phyloP scores from a whole-genome alignment of 2,113 vertebrate genomes.

The Alectura lathami region DNA sequence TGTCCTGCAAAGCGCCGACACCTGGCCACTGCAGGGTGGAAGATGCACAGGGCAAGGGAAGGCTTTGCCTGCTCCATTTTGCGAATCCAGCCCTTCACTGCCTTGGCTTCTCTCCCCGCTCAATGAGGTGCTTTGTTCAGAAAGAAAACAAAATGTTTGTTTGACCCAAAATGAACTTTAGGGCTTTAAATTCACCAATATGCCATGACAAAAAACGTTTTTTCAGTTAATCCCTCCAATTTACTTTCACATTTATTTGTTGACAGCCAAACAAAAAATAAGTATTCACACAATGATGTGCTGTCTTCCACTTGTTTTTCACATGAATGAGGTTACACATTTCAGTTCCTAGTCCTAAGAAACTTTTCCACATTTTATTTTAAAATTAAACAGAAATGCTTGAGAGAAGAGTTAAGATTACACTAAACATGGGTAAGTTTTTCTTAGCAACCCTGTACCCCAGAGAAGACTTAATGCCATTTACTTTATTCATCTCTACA shows the following conservation, averaged over 20 bases:
- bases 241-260: constrained; percentile 50
- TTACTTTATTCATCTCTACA: constrained; percentile 40
- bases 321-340: constrained; percentile 41
- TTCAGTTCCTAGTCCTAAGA: background rate
- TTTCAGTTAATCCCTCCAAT: constrained; percentile 7
- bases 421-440: background rate
- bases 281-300: constrained; percentile 22
- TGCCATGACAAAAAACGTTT: background rate
- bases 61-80: background rate
- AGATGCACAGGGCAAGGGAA: rapidly evolving
- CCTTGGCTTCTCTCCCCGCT: background rate
- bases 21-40: rapidly evolving
- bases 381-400: constrained; percentile 19
- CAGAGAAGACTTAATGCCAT: constrained; percentile 18
- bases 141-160: background rate
- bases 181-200: constrained; percentile 43
- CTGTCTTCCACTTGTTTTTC: constrained; percentile 56
- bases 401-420: constrained; percentile 21
- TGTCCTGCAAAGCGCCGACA: rapidly evolving
- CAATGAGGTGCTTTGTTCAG: constrained; percentile 35
- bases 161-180: constrained; percentile 55
- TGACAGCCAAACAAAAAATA: constrained; percentile 56
- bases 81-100: background rate
- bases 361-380: constrained; percentile 22
- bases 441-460: background rate